A percentile compares a stretch with the other conserved stretches of the same genome.
These are phyloP conservation scores for Tyrannus savana DNA, from an alignment of 2,113 vertebrate genomes.

Conservation along the genomic window DNA sequence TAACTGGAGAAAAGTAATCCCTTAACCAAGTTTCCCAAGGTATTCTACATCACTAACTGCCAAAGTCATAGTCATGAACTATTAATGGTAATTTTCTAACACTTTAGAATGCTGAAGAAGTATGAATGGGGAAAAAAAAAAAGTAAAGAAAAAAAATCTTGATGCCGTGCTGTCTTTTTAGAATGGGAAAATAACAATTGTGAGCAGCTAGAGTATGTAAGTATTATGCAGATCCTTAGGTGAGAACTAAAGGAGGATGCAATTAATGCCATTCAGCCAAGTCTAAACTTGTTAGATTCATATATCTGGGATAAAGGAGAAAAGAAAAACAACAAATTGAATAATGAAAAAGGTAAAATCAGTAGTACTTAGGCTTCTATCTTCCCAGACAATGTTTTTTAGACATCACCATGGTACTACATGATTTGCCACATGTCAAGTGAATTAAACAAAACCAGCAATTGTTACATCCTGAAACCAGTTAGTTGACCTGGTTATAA, in stretches of 20 bases:
- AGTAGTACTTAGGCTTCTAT: background rate
- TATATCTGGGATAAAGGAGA: background rate
- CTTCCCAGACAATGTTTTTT: background rate
- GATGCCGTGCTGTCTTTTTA: background rate
- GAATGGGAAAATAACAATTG: background rate
- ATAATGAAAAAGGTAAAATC: background rate
- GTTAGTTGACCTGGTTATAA: background rate
- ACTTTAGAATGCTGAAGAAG: background rate
- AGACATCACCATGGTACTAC: background rate
- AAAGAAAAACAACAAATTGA: background rate
- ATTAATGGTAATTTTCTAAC: background rate
- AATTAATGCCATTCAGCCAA: background rate
- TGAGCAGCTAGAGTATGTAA: background rate
- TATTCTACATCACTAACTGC: background rate
- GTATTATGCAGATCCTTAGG: background rate
- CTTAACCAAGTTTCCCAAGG: background rate
- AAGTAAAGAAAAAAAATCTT: background rate
- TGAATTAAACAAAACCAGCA: background rate
- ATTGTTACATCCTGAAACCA: background rate
- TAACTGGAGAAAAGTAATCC: background rate
- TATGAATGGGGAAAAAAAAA: background rate
- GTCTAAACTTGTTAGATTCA: background rate
- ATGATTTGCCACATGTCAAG: background rate
- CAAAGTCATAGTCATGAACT: background rate
- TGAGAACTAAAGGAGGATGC: background rate